A percentile compares a stretch with the other conserved stretches of the same genome.
phyloP scores from a whole-genome alignment of 2,797 vertebrate genomes.

The Labeo calbasu region DNA sequence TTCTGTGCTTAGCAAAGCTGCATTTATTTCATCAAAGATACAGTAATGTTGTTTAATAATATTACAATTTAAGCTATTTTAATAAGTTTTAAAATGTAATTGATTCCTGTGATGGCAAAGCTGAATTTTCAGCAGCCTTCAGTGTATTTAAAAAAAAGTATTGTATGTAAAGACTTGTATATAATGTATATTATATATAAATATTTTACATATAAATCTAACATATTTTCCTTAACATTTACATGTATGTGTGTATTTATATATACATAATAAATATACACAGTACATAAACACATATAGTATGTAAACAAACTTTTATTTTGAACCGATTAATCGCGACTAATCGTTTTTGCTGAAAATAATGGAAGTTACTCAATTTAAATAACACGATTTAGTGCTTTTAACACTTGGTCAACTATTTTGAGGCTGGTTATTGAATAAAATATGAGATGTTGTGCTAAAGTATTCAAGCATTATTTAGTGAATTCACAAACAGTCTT shows the following conservation, averaged over 20 bases:
- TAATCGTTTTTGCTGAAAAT: background rate
- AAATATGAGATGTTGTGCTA: background rate
- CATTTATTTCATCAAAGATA: background rate
- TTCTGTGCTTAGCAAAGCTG: background rate
- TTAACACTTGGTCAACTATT: background rate
- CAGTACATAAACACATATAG: too few relatives aligned
- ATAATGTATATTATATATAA: too few relatives aligned
- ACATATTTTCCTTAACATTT: too few relatives aligned
- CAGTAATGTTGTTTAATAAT: background rate
- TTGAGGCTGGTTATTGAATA: background rate
- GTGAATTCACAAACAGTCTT: background rate
- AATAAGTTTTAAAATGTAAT: background rate
- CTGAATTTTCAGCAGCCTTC: background rate
- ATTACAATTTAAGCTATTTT: background rate
- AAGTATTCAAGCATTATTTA: background rate
- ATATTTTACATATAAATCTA: too few relatives aligned
- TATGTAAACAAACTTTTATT: too few relatives aligned
- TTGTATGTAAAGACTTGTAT: too few relatives aligned
- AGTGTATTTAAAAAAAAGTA: background rate
- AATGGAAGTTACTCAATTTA: background rate
- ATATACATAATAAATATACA: too few relatives aligned
- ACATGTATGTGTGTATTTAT: too few relatives aligned
- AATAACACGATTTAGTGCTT: background rate
- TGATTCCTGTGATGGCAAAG: background rate
- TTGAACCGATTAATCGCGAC: too few relatives aligned